Percentiles rank a stretch among this genome's conserved stretches.
These are phyloP conservation scores for Pseudomyrmex pallidus DNA, from an alignment of 1,140 invertebrate species.

Conservation along the genomic window DNA sequence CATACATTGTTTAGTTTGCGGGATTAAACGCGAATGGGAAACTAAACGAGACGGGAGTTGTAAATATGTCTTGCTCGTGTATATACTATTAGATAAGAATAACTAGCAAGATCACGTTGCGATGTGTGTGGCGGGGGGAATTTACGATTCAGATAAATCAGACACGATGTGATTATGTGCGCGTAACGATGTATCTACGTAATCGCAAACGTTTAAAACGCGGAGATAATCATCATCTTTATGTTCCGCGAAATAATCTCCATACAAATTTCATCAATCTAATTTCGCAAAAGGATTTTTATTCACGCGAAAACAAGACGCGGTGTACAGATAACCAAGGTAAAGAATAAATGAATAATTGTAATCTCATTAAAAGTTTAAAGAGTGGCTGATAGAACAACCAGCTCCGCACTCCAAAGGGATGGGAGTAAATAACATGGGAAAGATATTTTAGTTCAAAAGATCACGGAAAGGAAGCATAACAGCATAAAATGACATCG, in stretches of 20 bases:
- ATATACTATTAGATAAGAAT: conserved; percentile 28
- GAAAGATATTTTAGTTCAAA: too few species aligned
- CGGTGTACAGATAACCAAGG: too few species aligned
- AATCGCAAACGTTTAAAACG: not conserved
- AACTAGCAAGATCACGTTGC: not conserved
- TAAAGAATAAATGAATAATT: too few species aligned
- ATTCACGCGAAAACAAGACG: too few species aligned
- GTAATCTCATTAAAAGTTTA: too few species aligned
- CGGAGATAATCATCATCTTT: not conserved
- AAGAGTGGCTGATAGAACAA: too few species aligned
- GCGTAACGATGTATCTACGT: not conserved
- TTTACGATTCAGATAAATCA: conserved; percentile 41
- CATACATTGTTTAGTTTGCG: too few species aligned
- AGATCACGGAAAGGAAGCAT: too few species aligned
- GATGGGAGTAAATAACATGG: too few species aligned
- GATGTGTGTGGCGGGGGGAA: not conserved
- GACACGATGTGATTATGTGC: not conserved
- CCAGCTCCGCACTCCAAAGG: too few species aligned
- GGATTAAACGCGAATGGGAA: conserved; percentile 11
- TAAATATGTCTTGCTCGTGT: not conserved
- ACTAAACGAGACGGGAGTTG: conserved; percentile 1
- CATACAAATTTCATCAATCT: conserved; percentile 29
- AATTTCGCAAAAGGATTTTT: not conserved
- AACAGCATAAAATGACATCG: too few species aligned
- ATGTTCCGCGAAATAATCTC: not conserved